Conservation (phyloP, 1,140 invertebrate genomes). For the Ganaspis sp. region DNA sequence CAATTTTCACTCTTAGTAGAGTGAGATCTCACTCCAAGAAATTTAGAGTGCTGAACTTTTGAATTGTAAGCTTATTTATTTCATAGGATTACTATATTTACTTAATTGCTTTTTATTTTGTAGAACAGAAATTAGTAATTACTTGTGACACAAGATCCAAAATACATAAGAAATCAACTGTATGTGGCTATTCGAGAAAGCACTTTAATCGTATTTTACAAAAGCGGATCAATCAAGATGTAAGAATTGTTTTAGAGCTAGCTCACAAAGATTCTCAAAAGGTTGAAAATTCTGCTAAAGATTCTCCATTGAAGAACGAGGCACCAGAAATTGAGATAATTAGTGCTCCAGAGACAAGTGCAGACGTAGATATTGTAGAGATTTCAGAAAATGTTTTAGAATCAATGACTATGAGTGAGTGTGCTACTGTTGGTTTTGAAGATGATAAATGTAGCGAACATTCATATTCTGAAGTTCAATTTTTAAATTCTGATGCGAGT, state of each 20-base stretch:
- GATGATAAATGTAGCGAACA: background rate
- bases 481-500: background rate
- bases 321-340: background rate
- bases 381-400: background rate
- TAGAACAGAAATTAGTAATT: background rate
- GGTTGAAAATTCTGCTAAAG: background rate
- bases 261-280: background rate
- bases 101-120: background rate
- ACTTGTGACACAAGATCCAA: background rate
- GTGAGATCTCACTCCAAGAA: too few species aligned
- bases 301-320: too few species aligned
- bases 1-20: too few species aligned
- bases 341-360: background rate
- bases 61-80: background rate
- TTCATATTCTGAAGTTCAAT: background rate
- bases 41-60: too few species aligned
- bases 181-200: background rate
- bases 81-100: background rate
- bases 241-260: background rate
- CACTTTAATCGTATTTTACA: background rate
- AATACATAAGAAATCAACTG: background rate
- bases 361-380: background rate
- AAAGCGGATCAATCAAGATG: background rate
- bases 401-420: background rate
- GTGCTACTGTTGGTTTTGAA: background rate